Conservation (phyloP, 2,888 invertebrate genomes). For the Hemaris fuciformis region DNA sequence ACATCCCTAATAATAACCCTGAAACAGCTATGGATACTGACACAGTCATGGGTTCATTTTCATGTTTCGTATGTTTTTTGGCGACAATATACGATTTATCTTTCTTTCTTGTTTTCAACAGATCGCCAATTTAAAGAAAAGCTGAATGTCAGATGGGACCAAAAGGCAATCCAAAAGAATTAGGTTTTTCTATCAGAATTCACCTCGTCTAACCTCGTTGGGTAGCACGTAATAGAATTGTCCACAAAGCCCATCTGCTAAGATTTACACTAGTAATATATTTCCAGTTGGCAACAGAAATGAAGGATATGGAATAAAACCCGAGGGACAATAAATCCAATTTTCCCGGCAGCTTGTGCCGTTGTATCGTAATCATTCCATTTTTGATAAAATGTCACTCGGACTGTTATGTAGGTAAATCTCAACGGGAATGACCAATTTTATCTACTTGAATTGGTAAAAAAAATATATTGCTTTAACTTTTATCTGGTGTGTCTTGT, state of each 20-base stretch:
- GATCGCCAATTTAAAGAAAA: neutral
- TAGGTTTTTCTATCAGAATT: neutral
- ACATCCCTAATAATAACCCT: too few species aligned
- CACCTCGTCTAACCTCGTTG: neutral
- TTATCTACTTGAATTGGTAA: neutral
- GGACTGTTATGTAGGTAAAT: neutral
- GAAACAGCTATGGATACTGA: too few species aligned
- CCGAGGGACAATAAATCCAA: conserved; percentile 17
- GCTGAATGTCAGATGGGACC: neutral
- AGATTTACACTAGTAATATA: conserved; percentile 3
- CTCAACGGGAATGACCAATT: neutral
- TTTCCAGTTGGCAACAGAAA: conserved; percentile 11
- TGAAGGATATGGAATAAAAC: conserved; percentile 12
- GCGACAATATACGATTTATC: too few species aligned
- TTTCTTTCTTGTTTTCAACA: too few species aligned
- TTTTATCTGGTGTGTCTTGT: too few species aligned
- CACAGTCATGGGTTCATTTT: too few species aligned
- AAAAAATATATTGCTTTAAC: too few species aligned
- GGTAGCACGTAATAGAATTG: neutral
- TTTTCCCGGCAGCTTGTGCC: conserved; percentile 6
- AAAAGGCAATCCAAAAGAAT: neutral
- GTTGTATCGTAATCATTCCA: conserved; percentile 6
- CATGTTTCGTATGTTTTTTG: too few species aligned
- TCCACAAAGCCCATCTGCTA: neutral
- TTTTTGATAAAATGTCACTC: neutral